Conservation (phyloP, 2,888 invertebrate species). For the Syritta pipiens region DNA sequence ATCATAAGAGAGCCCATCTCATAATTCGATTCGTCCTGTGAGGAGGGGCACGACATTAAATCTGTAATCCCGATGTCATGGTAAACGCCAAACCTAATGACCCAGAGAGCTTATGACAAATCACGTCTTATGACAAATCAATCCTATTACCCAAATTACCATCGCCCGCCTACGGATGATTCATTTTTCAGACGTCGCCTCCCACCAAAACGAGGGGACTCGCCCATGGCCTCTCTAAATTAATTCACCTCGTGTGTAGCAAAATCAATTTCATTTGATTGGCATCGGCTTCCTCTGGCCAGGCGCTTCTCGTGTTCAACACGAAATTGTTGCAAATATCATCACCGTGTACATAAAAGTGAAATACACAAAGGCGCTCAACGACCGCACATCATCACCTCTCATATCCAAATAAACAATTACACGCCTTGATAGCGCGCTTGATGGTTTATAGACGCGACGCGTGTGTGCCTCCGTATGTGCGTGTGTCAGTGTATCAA, state of each 20-base stretch:
- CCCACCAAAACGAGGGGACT: too few relatives aligned
- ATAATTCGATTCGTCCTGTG: too few relatives aligned
- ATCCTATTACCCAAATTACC: background rate
- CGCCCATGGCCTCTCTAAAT: slow-evolving; percentile 32
- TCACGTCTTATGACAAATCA: background rate
- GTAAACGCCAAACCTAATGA: background rate
- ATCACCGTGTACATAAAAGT: slow-evolving; percentile 44
- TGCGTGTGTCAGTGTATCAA: slow-evolving; percentile 5
- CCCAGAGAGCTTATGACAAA: background rate
- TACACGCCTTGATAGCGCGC: slow-evolving; percentile 61
- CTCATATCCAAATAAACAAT: slow-evolving; percentile 66
- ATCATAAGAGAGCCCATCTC: too few relatives aligned
- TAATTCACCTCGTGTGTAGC: slow-evolving; percentile 34
- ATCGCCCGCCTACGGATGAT: too few relatives aligned
- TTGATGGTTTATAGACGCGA: slow-evolving; percentile 55
- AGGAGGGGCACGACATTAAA: too few relatives aligned
- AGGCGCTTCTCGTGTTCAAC: slow-evolving; percentile 30
- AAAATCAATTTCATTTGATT: slow-evolving; percentile 62
- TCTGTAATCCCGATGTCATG: too few relatives aligned
- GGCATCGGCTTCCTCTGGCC: slow-evolving; percentile 28
- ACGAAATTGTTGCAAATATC: slow-evolving; percentile 61
- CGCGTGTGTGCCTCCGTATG: slow-evolving; percentile 29
- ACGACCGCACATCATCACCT: slow-evolving; percentile 60
- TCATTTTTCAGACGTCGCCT: too few relatives aligned
- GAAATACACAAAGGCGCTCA: slow-evolving; percentile 47